Conservation (phyloP, 2,113 vertebrate genomes). For the western clawed frog (Xenopus tropicalis) region DNA sequence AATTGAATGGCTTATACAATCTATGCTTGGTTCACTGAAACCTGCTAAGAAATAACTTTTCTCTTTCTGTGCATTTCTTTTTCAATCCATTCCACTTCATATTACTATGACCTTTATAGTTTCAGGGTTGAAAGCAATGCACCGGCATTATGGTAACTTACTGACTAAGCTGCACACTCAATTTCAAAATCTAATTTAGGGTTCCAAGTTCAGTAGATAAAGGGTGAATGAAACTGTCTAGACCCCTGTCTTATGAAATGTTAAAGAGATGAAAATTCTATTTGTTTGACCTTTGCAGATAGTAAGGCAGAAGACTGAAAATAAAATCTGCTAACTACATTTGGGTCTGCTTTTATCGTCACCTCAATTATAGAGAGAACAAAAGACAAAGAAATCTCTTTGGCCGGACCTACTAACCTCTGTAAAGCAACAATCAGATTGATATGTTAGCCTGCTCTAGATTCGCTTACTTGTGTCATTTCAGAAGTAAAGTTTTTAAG, state of each 20-base stretch:
- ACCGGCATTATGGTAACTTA: conserved; percentile 49
- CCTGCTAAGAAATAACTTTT: conserved; percentile 41
- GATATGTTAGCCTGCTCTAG: conserved; percentile 30
- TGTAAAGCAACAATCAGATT: conserved; percentile 38
- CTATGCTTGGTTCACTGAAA: conserved; percentile 31
- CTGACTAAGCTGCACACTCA: conserved; percentile 51
- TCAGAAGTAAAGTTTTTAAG: conserved; percentile 24
- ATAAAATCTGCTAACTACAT: conserved; percentile 47
- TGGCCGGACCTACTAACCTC: conserved; percentile 38
- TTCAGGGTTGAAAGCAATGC: conserved; percentile 52
- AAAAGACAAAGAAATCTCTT: conserved; percentile 36
- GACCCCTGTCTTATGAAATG: conserved; percentile 47
- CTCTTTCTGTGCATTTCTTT: conserved; percentile 40
- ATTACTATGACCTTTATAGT: conserved; percentile 53
- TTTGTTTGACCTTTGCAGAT: conserved; percentile 46
- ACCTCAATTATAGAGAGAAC: conserved; percentile 37
- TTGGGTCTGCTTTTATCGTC: conserved; percentile 23
- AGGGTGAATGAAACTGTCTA: conserved; percentile 63
- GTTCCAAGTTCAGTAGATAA: conserved; percentile 50
- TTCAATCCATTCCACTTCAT: conserved; percentile 60
- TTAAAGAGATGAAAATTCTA: conserved; percentile 47
- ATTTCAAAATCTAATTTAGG: conserved; percentile 69
- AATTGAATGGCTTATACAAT: conserved; percentile 29
- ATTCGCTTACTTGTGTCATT: conserved; percentile 26
- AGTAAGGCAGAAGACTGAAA: conserved; percentile 45